Evolutionary conservation across 2,113 vertebrate genomes (phyloP).

Genomic region (Syngnathoides biaculeatus): DNA sequence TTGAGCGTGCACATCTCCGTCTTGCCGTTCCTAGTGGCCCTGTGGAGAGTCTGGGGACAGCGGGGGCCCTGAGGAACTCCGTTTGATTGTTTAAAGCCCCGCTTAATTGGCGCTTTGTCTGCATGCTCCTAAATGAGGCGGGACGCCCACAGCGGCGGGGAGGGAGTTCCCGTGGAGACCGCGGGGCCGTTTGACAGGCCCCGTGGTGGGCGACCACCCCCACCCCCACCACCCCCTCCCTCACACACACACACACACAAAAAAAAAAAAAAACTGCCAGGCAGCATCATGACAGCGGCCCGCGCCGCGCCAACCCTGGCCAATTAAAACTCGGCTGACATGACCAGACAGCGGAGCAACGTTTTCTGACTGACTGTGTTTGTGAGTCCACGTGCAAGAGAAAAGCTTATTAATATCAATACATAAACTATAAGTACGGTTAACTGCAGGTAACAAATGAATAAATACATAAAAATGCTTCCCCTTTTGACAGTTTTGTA

Average conservation of each 20-base stretch:
- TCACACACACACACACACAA: too few species aligned
- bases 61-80: slow-evolving; percentile 67
- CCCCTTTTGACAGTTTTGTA: background rate
- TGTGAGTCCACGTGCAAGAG: slow-evolving; percentile 8
- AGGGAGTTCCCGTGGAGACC: slow-evolving; percentile 70
- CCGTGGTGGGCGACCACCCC: slow-evolving; percentile 68
- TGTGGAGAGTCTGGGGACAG: slow-evolving; percentile 62
- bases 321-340: slow-evolving; percentile 90
- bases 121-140: slow-evolving; percentile 74
- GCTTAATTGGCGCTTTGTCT: slow-evolving; percentile 82
- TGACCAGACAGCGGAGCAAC: slow-evolving; percentile 85
- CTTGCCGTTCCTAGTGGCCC: slow-evolving; percentile 58
- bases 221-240: slow-evolving; percentile 71
- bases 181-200: slow-evolving; percentile 75
- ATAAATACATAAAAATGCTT: too few species aligned
- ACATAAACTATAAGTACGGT: background rate
- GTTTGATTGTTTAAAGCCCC: slow-evolving; percentile 79
- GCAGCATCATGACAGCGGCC: slow-evolving; percentile 75
- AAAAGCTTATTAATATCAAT: background rate
- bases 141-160: slow-evolving; percentile 66
- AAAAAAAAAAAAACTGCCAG: slow-evolving; percentile 77
- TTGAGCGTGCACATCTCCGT: slow-evolving; percentile 38
- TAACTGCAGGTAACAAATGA: background rate
- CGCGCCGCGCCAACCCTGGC: slow-evolving; percentile 74
- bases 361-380: slow-evolving; percentile 73